Base-by-base conservation (phyloP, 2,113 vertebrate species). In the Rhagologus leucostigma region DNA sequence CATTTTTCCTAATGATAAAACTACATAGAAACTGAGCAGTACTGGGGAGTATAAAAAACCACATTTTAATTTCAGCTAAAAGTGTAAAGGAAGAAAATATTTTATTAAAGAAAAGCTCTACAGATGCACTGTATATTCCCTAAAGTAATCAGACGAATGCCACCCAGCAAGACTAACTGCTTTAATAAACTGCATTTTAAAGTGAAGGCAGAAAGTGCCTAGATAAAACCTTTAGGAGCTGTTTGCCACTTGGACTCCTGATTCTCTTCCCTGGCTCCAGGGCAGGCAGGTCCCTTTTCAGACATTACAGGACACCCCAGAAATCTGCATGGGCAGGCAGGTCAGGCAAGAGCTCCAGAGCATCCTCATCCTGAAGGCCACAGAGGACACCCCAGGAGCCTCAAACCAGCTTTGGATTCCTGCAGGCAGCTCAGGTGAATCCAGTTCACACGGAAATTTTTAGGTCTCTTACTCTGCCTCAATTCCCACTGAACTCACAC, bases 121-220 rank as follows among this genome's bases (percentile, higher is more conserved):
- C 0, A 64, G 49, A 77, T 59, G 32, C 76, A 77, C n/a, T 55
- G 26, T 3, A 22, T n/a, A 56, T 27, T 49, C 68, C 79, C 85
- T 90, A 1, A 62, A 70, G 74, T 16, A 67, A 86, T 56, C 76
- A 74, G 49, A 42, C 17, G 86, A 84, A 50, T 27, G 71, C 56
- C 70, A 89, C 46, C 78, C 75, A 91, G 30, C 33, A 80, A 81
- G 79, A 93, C 21, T 74, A 52, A 85, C 33, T 75, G 85, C 67
- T 93, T 84, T n/a, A 50, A 90, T 35, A 75, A n/a, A 75, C 1
- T 42, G 32, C 26, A 41, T 70, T 83, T 80, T 59, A 5, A 62
- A 81, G 50, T 10, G 32, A 59, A 84, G 53, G 10, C 44, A 85
- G 30, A 71, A 89, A 46, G 3, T 71, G 52, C 23, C 53, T 33